phyloP scores from a whole-genome alignment of 2,113 vertebrate genomes.

The Mus pahari region DNA sequence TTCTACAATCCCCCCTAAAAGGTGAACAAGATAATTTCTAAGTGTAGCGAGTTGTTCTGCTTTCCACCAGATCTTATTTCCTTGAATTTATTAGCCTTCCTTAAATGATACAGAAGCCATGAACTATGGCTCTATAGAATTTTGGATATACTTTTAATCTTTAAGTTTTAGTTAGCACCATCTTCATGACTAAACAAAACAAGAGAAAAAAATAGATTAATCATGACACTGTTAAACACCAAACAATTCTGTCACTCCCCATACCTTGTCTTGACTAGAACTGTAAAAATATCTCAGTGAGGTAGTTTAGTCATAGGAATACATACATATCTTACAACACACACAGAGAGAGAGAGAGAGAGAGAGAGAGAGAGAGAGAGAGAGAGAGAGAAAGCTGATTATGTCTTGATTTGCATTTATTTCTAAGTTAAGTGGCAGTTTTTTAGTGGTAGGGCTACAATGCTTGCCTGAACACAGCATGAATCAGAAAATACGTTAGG shows the following conservation, averaged over 20 bases:
- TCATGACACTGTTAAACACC: no score
- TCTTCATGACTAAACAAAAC: not conserved
- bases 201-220: not conserved
- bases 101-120: not conserved
- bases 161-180: not conserved
- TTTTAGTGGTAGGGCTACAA: not conserved
- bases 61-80: not conserved
- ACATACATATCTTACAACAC: not conserved
- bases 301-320: no score
- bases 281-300: no score
- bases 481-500: not conserved
- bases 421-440: not conserved
- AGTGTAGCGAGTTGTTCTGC: not conserved
- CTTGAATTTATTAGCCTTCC: not conserved
- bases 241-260: not conserved
- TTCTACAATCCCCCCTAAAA: not conserved
- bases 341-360: no score
- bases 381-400: no score
- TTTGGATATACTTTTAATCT: not conserved
- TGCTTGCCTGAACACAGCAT: not conserved
- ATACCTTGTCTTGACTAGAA: not conserved
- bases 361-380: no score
- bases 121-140: not conserved
- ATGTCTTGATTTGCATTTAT: not conserved
- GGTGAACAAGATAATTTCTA: not conserved